Evolutionary conservation across 1,140 invertebrate species (phyloP).

Genomic region (Archivesica marissinica): DNA sequence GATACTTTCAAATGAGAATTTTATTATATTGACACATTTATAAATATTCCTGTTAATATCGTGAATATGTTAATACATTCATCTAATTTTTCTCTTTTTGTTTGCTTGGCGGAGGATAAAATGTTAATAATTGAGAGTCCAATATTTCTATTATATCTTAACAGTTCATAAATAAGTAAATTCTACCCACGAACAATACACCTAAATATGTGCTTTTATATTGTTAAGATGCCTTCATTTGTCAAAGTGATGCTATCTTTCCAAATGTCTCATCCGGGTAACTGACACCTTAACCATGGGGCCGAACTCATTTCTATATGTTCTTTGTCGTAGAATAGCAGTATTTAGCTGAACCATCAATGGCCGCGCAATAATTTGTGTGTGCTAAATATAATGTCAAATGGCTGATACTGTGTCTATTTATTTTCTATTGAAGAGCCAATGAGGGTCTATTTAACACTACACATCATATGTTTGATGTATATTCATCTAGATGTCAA

Average conservation of each 20-base stretch:
- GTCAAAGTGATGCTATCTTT: slow-evolving; percentile 57
- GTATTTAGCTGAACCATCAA: slow-evolving; percentile 26
- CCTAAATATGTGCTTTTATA: slow-evolving; percentile 50
- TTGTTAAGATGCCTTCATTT: slow-evolving; percentile 39
- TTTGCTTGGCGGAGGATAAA: not conserved
- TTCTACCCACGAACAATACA: slow-evolving; percentile 21
- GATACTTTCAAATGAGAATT: not conserved
- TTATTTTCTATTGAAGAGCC: not conserved
- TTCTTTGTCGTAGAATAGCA: slow-evolving; percentile 13
- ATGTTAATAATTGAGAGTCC: slow-evolving; percentile 31
- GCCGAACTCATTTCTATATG: not conserved
- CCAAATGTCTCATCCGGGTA: slow-evolving; percentile 16
- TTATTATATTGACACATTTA: slow-evolving; percentile 16
- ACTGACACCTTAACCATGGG: slow-evolving; percentile 26
- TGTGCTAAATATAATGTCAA: slow-evolving; percentile 54
- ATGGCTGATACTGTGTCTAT: not conserved
- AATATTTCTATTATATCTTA: slow-evolving; percentile 23
- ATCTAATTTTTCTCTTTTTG: slow-evolving; percentile 24
- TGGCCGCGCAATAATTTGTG: not conserved
- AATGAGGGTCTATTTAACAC: slow-evolving; percentile 31
- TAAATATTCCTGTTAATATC: not conserved
- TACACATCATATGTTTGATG: slow-evolving; percentile 26
- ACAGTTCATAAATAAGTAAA: slow-evolving; percentile 29
- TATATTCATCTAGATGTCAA: slow-evolving; percentile 41
- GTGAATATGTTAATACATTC: not conserved